These are phyloP conservation scores for Laterallus jamaicensis DNA, from an alignment of 2,113 vertebrate species.

Conservation along the genomic window DNA sequence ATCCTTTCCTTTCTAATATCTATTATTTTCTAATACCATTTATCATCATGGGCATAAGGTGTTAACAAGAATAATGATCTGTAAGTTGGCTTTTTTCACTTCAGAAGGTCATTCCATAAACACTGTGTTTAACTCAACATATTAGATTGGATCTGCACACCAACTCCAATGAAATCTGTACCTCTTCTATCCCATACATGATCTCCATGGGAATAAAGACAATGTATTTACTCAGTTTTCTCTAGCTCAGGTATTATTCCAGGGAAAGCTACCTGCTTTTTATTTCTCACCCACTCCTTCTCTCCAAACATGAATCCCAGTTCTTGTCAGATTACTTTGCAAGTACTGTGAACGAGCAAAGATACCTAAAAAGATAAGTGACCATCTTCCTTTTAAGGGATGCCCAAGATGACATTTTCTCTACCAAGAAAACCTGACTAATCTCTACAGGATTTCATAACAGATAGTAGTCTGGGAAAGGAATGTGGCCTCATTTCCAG, in stretches of 20 bases:
- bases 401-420: conserved; percentile 1
- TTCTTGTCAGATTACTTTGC: background rate
- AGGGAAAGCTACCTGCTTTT: background rate
- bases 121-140: background rate
- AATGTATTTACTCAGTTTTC: background rate
- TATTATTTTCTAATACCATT: background rate
- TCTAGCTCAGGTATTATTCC: background rate
- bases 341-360: background rate
- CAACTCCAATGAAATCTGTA: background rate
- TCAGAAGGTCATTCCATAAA: background rate
- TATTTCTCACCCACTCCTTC: background rate
- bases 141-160: background rate
- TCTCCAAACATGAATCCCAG: background rate
- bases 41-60: background rate
- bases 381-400: conserved; percentile 18
- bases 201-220: background rate
- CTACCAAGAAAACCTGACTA: conserved; percentile 13
- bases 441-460: conserved; percentile 26
- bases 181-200: background rate
- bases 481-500: conserved; percentile 32
- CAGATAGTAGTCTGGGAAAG: conserved; percentile 36
- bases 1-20: background rate
- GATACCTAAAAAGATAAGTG: conserved; percentile 51
- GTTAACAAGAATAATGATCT: background rate
- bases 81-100: background rate